phyloP scores from a whole-genome alignment of 2,113 vertebrate species.

The Heloderma charlesbogerti region DNA sequence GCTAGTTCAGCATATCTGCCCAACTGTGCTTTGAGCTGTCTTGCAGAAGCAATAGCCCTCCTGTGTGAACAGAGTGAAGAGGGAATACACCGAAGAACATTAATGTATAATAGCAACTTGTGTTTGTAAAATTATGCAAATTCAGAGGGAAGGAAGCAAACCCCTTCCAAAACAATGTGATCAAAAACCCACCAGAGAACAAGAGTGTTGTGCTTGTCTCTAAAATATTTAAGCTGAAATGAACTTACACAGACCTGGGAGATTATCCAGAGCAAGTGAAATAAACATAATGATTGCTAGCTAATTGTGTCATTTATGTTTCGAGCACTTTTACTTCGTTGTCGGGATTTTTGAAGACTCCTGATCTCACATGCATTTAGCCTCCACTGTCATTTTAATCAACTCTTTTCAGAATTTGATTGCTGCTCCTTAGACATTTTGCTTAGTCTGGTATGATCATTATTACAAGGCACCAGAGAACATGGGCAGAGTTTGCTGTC shows the following conservation, averaged over 20 bases:
- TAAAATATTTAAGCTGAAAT: conserved; percentile 48
- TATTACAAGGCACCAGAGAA: conserved; percentile 29
- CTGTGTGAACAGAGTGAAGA: conserved; percentile 5
- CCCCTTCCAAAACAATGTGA: conserved; percentile 46
- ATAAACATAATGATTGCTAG: conserved; percentile 48
- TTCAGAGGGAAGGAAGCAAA: background rate
- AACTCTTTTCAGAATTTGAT: conserved; percentile 49
- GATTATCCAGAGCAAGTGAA: conserved; percentile 47
- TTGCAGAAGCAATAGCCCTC: conserved; percentile 33
- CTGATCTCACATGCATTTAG: conserved; percentile 38
- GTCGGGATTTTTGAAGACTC: conserved; percentile 53
- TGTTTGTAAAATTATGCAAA: conserved; percentile 57
- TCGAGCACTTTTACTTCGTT: conserved; percentile 41
- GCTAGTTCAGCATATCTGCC: background rate
- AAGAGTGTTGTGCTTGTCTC: conserved; percentile 33
- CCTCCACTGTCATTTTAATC: conserved; percentile 42
- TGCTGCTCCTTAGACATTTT: conserved; percentile 54
- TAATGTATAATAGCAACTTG: conserved; percentile 49
- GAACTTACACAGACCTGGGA: conserved; percentile 38
- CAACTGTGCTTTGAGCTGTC: background rate
- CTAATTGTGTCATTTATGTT: conserved; percentile 47
- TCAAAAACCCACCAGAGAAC: conserved; percentile 53
- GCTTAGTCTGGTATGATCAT: conserved; percentile 39
- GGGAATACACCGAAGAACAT: conserved; percentile 40
- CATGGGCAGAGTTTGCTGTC: background rate